phyloP scores from a whole-genome alignment of 2,888 invertebrate genomes.

The Polia nebulosa region DNA sequence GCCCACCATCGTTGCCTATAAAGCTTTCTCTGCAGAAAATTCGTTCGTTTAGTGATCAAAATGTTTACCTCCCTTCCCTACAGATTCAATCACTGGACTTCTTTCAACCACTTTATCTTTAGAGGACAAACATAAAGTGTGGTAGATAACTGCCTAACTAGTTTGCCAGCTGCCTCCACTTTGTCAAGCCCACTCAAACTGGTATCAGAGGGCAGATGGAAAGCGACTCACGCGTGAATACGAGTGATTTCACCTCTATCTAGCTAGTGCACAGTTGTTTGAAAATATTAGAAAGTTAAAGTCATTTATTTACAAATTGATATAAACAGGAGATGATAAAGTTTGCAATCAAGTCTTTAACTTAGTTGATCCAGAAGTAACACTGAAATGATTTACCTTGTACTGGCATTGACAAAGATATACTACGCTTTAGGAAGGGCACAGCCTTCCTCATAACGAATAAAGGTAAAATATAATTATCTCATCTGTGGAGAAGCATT shows the following conservation, averaged over 20 bases:
- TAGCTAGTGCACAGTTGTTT: constrained; percentile 50
- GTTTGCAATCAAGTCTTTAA: constrained; percentile 6
- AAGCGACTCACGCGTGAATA: constrained; percentile 68
- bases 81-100: constrained; percentile 43
- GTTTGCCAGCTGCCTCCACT: constrained; percentile 66
- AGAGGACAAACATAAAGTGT: constrained; percentile 57
- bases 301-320: constrained; percentile 34
- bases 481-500: constrained; percentile 60
- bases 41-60: constrained; percentile 31
- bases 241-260: constrained; percentile 70
- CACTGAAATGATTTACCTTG: constrained; percentile 31
- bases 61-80: constrained; percentile 38
- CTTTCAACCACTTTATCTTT: constrained; percentile 51
- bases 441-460: constrained; percentile 43
- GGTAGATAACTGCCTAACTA: constrained; percentile 60
- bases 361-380: constrained; percentile 6
- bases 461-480: constrained; percentile 61
- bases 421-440: constrained; percentile 37
- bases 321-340: constrained; percentile 13
- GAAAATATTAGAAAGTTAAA: constrained; percentile 54
- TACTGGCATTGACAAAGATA: constrained; percentile 29
- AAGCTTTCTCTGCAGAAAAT: constrained; percentile 45
- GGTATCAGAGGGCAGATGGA: constrained; percentile 73
- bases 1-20: constrained; percentile 18
- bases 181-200: constrained; percentile 66